Percentiles rank a stretch among this genome's conserved stretches.
Conservation (phyloP, 2,113 vertebrate species). For the Scolopax mira region DNA sequence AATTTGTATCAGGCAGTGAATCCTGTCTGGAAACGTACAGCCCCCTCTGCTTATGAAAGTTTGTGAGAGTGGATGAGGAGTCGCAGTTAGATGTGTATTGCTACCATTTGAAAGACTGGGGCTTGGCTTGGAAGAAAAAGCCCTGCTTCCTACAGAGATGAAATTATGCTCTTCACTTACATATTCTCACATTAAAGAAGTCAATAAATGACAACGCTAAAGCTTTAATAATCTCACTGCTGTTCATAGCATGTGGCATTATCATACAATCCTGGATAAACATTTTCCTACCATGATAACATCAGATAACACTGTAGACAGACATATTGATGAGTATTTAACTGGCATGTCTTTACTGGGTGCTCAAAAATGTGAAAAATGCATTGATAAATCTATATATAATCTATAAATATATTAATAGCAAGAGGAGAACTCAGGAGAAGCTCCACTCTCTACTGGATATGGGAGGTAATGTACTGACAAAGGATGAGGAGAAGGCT, state of each 20-base stretch:
- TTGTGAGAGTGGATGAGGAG: not conserved
- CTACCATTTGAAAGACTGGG: not conserved
- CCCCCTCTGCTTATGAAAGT: not conserved
- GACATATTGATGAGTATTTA: not conserved
- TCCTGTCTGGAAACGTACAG: not conserved
- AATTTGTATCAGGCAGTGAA: not conserved
- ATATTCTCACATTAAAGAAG: not conserved
- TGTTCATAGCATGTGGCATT: not conserved
- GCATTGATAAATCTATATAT: not conserved
- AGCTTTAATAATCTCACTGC: not conserved
- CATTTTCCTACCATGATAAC: not conserved
- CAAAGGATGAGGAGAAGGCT: too few species aligned
- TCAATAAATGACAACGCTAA: not conserved
- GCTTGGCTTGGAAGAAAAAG: not conserved
- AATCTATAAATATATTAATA: too few species aligned
- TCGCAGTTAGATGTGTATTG: fast-evolving
- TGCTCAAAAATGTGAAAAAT: not conserved
- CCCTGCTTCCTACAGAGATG: not conserved
- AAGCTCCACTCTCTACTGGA: too few species aligned
- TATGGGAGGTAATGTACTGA: too few species aligned
- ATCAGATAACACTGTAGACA: not conserved
- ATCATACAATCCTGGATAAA: not conserved
- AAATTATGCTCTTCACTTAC: not conserved
- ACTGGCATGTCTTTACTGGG: not conserved
- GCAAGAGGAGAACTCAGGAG: too few species aligned